phyloP scores from a whole-genome alignment of 2,888 invertebrate species.

The Galerucella calmariensis region DNA sequence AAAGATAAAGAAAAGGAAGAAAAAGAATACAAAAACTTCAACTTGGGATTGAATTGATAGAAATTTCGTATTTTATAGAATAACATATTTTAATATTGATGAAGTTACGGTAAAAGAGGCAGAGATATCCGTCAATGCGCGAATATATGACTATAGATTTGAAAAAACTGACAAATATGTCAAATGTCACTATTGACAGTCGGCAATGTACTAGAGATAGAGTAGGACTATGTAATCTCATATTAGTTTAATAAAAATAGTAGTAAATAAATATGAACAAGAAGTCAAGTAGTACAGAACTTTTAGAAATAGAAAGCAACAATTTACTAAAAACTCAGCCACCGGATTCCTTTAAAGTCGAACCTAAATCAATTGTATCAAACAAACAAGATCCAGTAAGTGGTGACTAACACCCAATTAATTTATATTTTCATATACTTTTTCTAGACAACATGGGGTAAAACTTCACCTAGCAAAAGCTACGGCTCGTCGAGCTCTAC shows the following conservation, averaged over 20 bases:
- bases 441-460: constrained; percentile 69
- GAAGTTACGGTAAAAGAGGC: too few species aligned
- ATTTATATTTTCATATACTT: constrained; percentile 7
- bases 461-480: constrained; percentile 73
- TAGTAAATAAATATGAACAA: constrained; percentile 62
- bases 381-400: constrained; percentile 86
- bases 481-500: constrained; percentile 73
- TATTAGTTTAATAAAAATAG: constrained; percentile 1
- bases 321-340: constrained; percentile 78
- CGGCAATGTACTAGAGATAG: not conserved
- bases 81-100: too few species aligned
- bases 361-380: constrained; percentile 86
- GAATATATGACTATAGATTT: too few species aligned
- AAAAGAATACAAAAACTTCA: too few species aligned
- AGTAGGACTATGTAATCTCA: not conserved
- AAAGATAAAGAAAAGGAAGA: too few species aligned
- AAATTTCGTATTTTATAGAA: too few species aligned
- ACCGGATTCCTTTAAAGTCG: constrained; percentile 83
- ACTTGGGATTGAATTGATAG: too few species aligned
- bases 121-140: too few species aligned
- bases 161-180: too few species aligned
- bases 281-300: constrained; percentile 74
- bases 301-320: constrained; percentile 73
- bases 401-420: constrained; percentile 33
- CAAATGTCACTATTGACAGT: not conserved